Evolutionary conservation across 64 coral and sea anemone species (phyloP).

Genomic region (Orbicella faveolata): DNA sequence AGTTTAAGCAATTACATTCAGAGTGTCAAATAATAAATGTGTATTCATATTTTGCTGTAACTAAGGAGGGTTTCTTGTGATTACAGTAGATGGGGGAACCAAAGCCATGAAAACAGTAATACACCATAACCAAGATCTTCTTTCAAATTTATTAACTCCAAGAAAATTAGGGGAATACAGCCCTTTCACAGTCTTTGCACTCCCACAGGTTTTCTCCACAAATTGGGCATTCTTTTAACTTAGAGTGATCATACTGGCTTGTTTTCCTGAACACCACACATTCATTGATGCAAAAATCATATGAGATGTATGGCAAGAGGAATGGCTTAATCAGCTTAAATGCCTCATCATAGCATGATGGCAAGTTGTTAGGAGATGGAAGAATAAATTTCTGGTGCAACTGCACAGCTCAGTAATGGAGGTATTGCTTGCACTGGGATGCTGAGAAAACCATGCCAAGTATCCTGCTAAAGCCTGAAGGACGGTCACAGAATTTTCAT

Average conservation of each 20-base stretch:
- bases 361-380: constrained; percentile 4
- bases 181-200: no score
- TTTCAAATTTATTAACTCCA: no score
- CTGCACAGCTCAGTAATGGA: background rate
- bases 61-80: no score
- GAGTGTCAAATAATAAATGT: no score
- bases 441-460: constrained; percentile 30
- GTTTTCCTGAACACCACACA: constrained; percentile 31
- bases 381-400: constrained; percentile 4
- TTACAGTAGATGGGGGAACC: no score
- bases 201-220: background rate
- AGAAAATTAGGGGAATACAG: no score
- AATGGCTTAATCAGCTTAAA: constrained; percentile 20
- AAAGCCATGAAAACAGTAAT: no score
- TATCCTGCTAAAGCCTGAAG: constrained; percentile 18
- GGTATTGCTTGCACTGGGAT: constrained; percentile 1
- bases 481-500: background rate
- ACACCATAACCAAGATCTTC: no score
- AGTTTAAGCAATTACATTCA: no score
- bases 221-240: background rate
- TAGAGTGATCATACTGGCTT: constrained; percentile 2
- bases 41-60: no score
- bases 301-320: background rate
- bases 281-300: constrained; percentile 32
- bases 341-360: constrained; percentile 21